Conservation (phyloP, 1,140 invertebrate genomes). For the Ips typographus region DNA sequence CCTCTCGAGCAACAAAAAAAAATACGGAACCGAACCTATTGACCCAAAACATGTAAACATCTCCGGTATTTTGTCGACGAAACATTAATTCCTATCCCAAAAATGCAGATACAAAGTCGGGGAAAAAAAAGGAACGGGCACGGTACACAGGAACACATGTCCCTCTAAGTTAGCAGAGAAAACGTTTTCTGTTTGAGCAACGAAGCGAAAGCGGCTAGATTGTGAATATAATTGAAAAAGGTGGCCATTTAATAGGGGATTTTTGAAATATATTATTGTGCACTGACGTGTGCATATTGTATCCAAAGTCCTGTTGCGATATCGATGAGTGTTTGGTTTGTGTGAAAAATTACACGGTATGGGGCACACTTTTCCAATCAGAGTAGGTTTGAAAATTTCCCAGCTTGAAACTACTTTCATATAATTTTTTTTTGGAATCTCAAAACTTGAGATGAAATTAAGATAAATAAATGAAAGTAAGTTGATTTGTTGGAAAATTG, state of each 20-base stretch:
- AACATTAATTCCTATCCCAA: conserved; percentile 30
- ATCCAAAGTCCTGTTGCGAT: too few relatives aligned
- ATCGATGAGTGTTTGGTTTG: too few relatives aligned
- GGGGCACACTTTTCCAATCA: too few relatives aligned
- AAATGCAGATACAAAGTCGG: conserved; percentile 22
- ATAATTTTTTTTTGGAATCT: too few relatives aligned
- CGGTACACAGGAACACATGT: conserved; percentile 43
- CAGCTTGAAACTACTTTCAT: too few relatives aligned
- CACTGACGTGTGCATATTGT: conserved; percentile 44
- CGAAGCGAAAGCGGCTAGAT: conserved; percentile 50
- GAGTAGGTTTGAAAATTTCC: too few relatives aligned
- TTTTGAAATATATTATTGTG: conserved; percentile 49
- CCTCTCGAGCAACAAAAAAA: too few relatives aligned
- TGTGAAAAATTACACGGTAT: too few relatives aligned
- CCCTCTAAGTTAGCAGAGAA: conserved; percentile 42
- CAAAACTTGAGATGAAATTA: too few relatives aligned
- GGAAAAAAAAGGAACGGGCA: conserved; percentile 18
- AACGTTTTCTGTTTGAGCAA: conserved; percentile 48
- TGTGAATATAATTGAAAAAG: conserved; percentile 52
- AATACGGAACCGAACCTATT: conserved; percentile 15
- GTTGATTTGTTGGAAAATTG: too few relatives aligned
- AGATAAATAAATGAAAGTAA: too few relatives aligned
- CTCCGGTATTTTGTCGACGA: conserved; percentile 32
- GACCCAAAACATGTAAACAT: conserved; percentile 34
- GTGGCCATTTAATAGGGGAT: conserved; percentile 48